phyloP scores from a whole-genome alignment of 1,140 invertebrate species.

The Drosophila rufa region DNA sequence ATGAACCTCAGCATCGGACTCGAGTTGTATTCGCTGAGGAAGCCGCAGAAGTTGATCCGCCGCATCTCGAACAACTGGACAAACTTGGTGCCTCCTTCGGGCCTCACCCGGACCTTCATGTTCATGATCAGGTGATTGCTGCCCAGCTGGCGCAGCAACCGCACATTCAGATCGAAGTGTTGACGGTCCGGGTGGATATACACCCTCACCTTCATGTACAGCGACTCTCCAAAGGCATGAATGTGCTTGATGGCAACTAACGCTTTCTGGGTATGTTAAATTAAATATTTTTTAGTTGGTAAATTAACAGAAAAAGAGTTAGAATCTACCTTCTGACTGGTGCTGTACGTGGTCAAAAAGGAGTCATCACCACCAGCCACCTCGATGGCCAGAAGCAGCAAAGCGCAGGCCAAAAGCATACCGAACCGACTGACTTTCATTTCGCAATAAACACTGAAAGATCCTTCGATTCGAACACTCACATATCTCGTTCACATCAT shows the following conservation, averaged over 20 bases:
- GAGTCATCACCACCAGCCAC: background rate
- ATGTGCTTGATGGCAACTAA: conserved; percentile 16
- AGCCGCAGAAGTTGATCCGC: conserved; percentile 46
- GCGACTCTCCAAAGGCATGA: conserved; percentile 30
- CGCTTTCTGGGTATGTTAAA: conserved; percentile 12
- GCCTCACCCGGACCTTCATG: conserved; percentile 18
- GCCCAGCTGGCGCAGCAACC: conserved; percentile 25
- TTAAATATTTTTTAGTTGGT: accelerated
- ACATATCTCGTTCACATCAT: background rate
- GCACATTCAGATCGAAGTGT: conserved; percentile 38
- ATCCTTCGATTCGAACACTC: conserved; percentile 6
- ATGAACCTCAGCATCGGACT: conserved; percentile 27
- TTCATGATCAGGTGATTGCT: conserved; percentile 55
- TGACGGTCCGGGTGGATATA: conserved; percentile 34
- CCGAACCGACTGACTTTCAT: conserved; percentile 37
- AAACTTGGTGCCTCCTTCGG: conserved; percentile 7
- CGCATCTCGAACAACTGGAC: conserved; percentile 30
- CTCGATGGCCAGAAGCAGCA: background rate
- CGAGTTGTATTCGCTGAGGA: conserved; percentile 36
- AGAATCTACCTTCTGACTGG: conserved; percentile 8
- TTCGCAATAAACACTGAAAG: conserved; percentile 8
- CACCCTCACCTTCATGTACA: conserved; percentile 18
- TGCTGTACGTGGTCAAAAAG: background rate
- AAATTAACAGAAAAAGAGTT: background rate
- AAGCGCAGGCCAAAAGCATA: conserved; percentile 9